phyloP scores from a whole-genome alignment of 2,797 vertebrate species.

The Chromis chromis region DNA sequence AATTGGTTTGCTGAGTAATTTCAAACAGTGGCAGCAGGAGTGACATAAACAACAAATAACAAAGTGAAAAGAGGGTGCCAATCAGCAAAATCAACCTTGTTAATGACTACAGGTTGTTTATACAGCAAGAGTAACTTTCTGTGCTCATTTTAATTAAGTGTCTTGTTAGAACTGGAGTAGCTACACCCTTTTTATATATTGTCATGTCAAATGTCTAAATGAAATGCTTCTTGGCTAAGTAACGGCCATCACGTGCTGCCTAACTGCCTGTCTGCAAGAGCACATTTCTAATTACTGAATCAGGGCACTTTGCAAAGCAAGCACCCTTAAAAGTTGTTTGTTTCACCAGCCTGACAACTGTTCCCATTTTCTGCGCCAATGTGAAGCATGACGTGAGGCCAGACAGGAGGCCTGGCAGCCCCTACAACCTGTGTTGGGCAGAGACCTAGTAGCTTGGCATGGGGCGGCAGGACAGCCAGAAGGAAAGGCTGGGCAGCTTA shows the following conservation, averaged over 20 bases:
- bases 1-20: conserved; percentile 65
- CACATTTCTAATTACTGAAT: conserved; percentile 51
- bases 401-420: conserved; percentile 44
- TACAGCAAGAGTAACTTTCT: conserved; percentile 35
- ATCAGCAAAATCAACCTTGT: conserved; percentile 62
- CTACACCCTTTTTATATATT: conserved; percentile 23
- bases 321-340: conserved; percentile 53
- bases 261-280: conserved; percentile 8
- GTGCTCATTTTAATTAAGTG: conserved; percentile 52
- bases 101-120: conserved; percentile 68
- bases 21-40: conserved; percentile 56
- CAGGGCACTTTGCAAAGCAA: conserved; percentile 44
- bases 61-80: conserved; percentile 62
- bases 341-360: conserved; percentile 50
- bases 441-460: conserved; percentile 44
- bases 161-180: conserved; percentile 48
- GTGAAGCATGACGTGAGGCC: conserved; percentile 35
- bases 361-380: conserved; percentile 55
- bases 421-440: conserved; percentile 52
- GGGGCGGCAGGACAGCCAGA: conserved; percentile 37
- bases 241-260: conserved; percentile 22
- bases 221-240: conserved; percentile 18
- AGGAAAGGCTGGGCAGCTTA: conserved; percentile 35
- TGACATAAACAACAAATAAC: conserved; percentile 67
- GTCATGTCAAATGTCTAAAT: conserved; percentile 49